Percentiles rank a stretch among this genome's conserved stretches.
Evolutionary conservation across 2,113 vertebrate genomes (phyloP).

Genomic region (Euleptes europaea): DNA sequence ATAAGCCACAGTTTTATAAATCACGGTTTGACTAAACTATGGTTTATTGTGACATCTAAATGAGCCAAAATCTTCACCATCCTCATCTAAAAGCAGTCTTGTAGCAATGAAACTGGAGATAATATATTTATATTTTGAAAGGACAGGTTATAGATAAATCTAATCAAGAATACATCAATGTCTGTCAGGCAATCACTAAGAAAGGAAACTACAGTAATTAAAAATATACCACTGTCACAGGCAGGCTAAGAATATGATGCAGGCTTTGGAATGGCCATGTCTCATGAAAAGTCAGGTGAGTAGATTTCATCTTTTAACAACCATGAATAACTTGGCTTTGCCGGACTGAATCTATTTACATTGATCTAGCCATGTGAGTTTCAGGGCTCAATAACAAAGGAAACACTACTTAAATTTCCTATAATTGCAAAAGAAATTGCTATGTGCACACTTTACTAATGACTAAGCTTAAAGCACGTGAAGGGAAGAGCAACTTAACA

Average conservation of each 20-base stretch:
- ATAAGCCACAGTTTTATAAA: too few relatives aligned
- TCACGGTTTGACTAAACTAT: too few relatives aligned
- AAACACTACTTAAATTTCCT: not conserved
- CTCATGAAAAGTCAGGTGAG: not conserved
- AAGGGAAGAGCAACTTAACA: not conserved
- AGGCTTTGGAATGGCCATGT: not conserved
- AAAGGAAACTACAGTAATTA: not conserved
- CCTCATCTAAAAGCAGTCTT: too few relatives aligned
- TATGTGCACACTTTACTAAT: not conserved
- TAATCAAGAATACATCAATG: too few relatives aligned
- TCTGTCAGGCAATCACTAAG: too few relatives aligned
- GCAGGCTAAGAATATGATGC: too few relatives aligned
- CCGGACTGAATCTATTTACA: not conserved
- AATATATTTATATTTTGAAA: too few relatives aligned
- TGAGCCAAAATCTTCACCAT: too few relatives aligned
- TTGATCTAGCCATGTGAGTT: not conserved
- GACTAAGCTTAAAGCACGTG: not conserved
- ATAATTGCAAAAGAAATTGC: not conserved
- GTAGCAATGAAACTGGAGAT: too few relatives aligned
- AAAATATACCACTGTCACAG: not conserved
- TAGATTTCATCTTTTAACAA: constrained; percentile 21
- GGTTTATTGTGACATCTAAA: too few relatives aligned
- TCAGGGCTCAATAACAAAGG: not conserved
- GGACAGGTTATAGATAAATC: too few relatives aligned
- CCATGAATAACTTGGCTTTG: constrained; percentile 31